Conservation (phyloP, 2,888 invertebrate genomes). For the Tenthredo distinguenda region DNA sequence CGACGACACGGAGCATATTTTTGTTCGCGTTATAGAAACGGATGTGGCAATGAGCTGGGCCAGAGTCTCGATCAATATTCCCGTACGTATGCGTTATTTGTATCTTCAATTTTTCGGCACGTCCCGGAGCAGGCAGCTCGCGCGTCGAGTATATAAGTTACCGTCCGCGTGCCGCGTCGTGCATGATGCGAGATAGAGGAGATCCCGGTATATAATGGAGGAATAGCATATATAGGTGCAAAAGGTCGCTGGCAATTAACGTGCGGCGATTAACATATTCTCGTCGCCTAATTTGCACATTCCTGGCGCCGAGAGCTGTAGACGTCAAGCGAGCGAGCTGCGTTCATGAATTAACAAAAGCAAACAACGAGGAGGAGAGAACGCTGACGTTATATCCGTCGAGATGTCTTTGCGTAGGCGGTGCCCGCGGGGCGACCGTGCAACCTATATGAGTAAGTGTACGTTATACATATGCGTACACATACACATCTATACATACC, state of each 20-base stretch:
- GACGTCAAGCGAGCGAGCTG: conserved; percentile 16
- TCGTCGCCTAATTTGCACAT: conserved; percentile 50
- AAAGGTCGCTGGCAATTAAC: conserved; percentile 50
- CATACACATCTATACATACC: background rate
- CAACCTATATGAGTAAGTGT: conserved; percentile 59
- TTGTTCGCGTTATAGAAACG: background rate
- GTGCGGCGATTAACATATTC: conserved; percentile 46
- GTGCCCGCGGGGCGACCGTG: conserved; percentile 54
- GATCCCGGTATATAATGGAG: conserved; percentile 1
- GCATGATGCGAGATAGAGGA: background rate
- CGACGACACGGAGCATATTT: background rate
- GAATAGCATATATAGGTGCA: conserved; percentile 47
- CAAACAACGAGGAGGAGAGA: conserved; percentile 45
- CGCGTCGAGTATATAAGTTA: background rate
- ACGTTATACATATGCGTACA: conserved; percentile 55
- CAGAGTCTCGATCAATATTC: background rate
- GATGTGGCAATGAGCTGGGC: too few species aligned
- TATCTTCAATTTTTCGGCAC: background rate
- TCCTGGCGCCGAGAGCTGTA: conserved; percentile 42
- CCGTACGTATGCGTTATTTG: background rate
- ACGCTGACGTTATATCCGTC: conserved; percentile 60
- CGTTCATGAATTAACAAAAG: conserved; percentile 50
- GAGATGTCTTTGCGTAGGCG: conserved; percentile 63
- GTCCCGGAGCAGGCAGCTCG: background rate
- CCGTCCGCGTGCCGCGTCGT: background rate